phyloP scores from a whole-genome alignment of 2,113 vertebrate genomes.

The Struthidea cinerea region DNA sequence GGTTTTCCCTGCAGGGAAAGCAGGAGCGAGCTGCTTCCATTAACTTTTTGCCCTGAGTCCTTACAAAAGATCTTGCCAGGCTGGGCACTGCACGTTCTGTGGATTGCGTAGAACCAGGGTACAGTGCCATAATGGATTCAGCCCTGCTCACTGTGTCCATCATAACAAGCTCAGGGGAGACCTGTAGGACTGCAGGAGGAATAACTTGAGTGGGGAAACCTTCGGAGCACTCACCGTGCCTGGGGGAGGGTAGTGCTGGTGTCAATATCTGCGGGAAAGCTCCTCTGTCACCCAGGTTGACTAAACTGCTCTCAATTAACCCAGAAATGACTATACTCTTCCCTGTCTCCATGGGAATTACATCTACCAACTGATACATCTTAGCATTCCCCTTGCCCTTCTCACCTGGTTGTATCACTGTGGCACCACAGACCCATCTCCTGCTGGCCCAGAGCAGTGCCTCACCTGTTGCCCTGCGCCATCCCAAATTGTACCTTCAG shows the following conservation, averaged over 20 bases:
- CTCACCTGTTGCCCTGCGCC: not conserved
- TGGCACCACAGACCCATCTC: not conserved
- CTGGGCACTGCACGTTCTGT: accelerated
- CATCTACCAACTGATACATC: accelerated
- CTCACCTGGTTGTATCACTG: not conserved
- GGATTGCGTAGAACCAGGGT: not conserved
- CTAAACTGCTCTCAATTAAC: not conserved
- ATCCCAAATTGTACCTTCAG: not conserved
- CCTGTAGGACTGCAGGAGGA: not conserved
- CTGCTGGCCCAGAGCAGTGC: not conserved
- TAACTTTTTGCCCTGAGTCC: not conserved
- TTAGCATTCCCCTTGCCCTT: not conserved
- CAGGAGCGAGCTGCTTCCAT: not conserved
- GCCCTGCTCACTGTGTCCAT: too few species aligned
- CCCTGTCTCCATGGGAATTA: not conserved
- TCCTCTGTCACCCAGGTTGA: not conserved
- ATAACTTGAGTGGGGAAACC: not conserved
- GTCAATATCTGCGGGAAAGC: not conserved
- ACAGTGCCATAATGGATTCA: not conserved
- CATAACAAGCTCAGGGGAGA: not conserved
- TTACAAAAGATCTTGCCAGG: not conserved
- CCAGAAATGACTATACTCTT: not conserved
- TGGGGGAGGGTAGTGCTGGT: too few species aligned
- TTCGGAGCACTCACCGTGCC: not conserved
- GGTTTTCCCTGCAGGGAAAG: not conserved